These are phyloP conservation scores for Spheniscus humboldti DNA, from an alignment of 2,797 vertebrate genomes.

Conservation along the genomic window DNA sequence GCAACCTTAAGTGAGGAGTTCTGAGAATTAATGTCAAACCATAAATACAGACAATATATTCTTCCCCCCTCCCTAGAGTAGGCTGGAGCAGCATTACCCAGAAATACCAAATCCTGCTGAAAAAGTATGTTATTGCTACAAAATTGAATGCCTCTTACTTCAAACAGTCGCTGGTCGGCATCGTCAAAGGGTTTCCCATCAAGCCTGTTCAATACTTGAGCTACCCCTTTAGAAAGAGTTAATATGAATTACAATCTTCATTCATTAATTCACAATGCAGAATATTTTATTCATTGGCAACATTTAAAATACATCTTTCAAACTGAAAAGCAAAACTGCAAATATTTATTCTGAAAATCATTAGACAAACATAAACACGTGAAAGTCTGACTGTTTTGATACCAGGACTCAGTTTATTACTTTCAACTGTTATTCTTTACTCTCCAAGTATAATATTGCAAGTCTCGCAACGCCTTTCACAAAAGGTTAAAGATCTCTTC, in stretches of 20 bases:
- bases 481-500: not conserved
- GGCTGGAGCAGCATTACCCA: not conserved
- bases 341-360: not conserved
- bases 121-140: not conserved
- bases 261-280: not conserved
- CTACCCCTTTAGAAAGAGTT: constrained; percentile 84
- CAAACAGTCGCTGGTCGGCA: constrained; percentile 95
- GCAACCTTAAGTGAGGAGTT: not conserved
- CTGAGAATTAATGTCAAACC: not conserved
- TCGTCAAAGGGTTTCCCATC: constrained; percentile 97
- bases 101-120: not conserved
- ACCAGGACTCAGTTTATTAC: not conserved
- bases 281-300: not conserved
- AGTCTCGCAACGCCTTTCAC: not conserved
- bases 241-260: not conserved
- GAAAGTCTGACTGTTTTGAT: not conserved
- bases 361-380: not conserved
- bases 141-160: constrained; percentile 78
- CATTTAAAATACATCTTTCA: not conserved
- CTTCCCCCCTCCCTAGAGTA: not conserved
- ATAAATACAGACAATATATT: not conserved
- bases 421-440: not conserved
- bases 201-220: constrained; percentile 94
- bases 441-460: not conserved
- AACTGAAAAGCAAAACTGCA: not conserved